Percentiles rank a stretch among this genome's conserved stretches.
Conservation (phyloP, 1,140 invertebrate genomes). For the Drosophila athabasca region DNA sequence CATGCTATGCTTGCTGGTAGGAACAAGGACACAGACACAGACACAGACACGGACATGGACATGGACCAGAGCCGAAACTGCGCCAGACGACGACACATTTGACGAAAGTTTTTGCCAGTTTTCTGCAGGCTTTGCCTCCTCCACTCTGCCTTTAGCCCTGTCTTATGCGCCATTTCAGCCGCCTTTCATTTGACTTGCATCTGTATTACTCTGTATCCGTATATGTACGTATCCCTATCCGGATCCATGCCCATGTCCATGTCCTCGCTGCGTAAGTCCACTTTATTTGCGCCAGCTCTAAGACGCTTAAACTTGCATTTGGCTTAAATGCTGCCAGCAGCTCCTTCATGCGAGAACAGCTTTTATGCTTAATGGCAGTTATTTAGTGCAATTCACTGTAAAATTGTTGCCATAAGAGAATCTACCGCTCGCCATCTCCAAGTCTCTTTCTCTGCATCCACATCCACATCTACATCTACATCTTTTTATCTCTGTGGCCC, state of each 20-base stretch:
- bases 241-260: constrained; percentile 25
- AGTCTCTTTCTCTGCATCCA: constrained; percentile 8
- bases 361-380: constrained; percentile 83
- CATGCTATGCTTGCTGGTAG: constrained; percentile 11
- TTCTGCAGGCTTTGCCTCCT: constrained; percentile 38
- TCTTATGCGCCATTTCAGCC: constrained; percentile 49
- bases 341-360: constrained; percentile 79
- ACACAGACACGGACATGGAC: neutral
- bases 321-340: constrained; percentile 74
- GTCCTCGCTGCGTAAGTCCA: constrained; percentile 65
- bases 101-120: constrained; percentile 62
- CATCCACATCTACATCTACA: neutral
- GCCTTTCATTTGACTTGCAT: constrained; percentile 50
- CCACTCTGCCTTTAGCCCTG: constrained; percentile 17
- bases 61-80: constrained; percentile 18
- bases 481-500: constrained; percentile 13
- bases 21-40: no score
- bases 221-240: constrained; percentile 20
- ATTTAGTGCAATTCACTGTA: constrained; percentile 82
- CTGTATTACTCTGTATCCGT: constrained; percentile 25
- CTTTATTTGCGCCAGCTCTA: constrained; percentile 71
- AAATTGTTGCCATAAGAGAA: constrained; percentile 76
- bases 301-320: constrained; percentile 80
- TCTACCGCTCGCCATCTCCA: constrained; percentile 47
- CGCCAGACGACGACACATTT: constrained; percentile 52